Percentiles rank a stretch among this genome's conserved stretches.
Evolutionary conservation across 1,140 invertebrate genomes (phyloP).

Genomic region (Pachypsylla venusta): DNA sequence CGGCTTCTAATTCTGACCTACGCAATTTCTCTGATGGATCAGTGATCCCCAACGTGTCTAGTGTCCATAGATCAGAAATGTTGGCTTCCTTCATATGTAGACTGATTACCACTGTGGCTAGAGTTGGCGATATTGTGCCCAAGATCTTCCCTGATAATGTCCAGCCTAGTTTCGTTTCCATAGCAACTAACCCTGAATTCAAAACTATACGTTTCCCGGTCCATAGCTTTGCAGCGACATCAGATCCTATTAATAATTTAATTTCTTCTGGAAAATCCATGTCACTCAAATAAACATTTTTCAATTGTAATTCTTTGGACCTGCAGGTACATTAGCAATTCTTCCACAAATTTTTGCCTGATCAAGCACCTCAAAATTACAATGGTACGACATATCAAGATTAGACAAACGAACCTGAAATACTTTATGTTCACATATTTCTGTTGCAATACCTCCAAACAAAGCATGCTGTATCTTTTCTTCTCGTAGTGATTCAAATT

Average conservation of each 20-base stretch:
- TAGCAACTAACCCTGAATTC: background rate
- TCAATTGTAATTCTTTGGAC: background rate
- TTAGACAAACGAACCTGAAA: background rate
- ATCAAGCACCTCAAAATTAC: background rate
- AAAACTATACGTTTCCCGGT: background rate
- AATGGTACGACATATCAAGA: background rate
- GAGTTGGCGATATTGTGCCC: background rate
- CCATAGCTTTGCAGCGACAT: background rate
- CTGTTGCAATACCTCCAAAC: background rate
- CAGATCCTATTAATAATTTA: background rate
- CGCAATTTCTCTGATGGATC: too few species aligned
- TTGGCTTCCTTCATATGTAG: background rate
- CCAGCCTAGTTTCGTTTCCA: background rate
- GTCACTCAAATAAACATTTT: background rate
- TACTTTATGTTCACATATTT: background rate
- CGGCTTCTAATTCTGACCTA: too few species aligned
- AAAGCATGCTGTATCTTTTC: background rate
- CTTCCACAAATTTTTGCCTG: background rate
- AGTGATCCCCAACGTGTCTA: too few species aligned
- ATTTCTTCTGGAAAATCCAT: background rate
- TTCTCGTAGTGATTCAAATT: background rate
- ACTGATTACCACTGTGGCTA: background rate
- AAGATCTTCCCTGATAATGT: background rate
- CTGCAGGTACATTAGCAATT: background rate
- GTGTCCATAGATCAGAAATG: conserved; percentile 9